Conservation (phyloP, 1,140 invertebrate species). For the Harlomillsia oculata region DNA sequence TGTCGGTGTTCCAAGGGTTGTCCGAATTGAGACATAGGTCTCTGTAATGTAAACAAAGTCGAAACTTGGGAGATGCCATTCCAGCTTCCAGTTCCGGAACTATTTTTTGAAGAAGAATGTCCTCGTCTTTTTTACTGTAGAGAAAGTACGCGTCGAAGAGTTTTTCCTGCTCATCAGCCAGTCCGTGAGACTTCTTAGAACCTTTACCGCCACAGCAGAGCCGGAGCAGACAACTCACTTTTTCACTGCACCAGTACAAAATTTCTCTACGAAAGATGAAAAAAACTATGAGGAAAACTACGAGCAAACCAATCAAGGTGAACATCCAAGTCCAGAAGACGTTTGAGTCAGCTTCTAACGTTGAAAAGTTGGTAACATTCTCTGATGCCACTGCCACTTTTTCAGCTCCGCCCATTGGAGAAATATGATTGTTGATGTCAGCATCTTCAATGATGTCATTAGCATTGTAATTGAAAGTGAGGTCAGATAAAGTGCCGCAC, state of each 20-base stretch:
- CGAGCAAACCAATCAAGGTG: constrained; percentile 4
- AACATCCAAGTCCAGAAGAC: constrained; percentile 11
- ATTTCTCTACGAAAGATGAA: constrained; percentile 15
- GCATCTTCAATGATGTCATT: constrained; percentile 1
- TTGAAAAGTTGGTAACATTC: background rate
- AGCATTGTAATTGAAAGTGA: constrained; percentile 22
- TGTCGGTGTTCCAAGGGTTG: constrained; percentile 32
- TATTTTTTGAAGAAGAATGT: constrained; percentile 73
- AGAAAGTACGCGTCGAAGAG: constrained; percentile 86
- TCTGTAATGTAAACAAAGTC: constrained; percentile 63
- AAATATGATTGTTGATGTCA: constrained; percentile 21
- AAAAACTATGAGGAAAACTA: constrained; percentile 12
- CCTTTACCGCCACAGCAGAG: constrained; percentile 2
- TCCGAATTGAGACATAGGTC: constrained; percentile 37
- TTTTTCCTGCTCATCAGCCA: constrained; percentile 49
- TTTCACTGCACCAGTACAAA: background rate
- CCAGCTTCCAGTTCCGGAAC: constrained; percentile 68
- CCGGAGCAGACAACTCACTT: background rate
- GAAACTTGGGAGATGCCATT: constrained; percentile 43
- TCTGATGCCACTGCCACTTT: constrained; percentile 2
- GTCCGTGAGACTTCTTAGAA: background rate
- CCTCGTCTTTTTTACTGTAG: constrained; percentile 84
- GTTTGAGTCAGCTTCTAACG: background rate
- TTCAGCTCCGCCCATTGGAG: constrained; percentile 9
- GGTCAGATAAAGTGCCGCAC: constrained; percentile 9